Percentiles rank a stretch among this genome's conserved stretches.
Evolutionary conservation across 2,797 vertebrate genomes (phyloP).

Genomic region (Serranus cabrilla): DNA sequence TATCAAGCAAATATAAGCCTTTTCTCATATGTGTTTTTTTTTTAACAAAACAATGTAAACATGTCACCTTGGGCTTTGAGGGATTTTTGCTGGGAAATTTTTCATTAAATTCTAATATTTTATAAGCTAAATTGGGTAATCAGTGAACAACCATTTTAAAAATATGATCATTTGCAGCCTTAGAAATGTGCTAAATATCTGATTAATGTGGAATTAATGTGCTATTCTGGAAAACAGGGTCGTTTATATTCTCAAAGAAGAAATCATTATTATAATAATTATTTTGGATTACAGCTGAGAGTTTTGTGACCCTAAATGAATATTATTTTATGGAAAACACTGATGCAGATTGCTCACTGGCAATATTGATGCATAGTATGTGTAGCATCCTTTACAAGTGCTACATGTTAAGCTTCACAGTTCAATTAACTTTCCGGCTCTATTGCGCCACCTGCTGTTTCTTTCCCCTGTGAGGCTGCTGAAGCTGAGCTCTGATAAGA

Average conservation of each 20-base stretch:
- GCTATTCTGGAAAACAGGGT: neutral
- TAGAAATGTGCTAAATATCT: neutral
- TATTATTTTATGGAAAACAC: neutral
- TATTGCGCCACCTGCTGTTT: constrained; percentile 74
- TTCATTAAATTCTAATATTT: neutral
- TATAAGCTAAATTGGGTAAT: neutral
- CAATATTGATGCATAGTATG: neutral
- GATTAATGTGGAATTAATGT: neutral
- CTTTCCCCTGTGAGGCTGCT: constrained; percentile 23
- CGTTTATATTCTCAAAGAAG: no score
- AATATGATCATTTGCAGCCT: no score
- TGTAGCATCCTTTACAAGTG: neutral
- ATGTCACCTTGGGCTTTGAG: no score
- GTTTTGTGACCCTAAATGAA: neutral
- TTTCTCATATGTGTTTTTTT: neutral
- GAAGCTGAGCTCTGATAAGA: neutral
- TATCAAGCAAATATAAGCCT: neutral
- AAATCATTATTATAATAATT: no score
- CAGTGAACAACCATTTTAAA: no score
- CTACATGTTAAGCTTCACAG: constrained; percentile 17
- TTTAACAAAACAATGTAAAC: neutral
- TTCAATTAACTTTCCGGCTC: constrained; percentile 53
- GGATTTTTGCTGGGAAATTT: neutral
- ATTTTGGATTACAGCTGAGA: no score
- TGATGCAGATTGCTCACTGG: neutral